Evolutionary conservation across 2,888 invertebrate species (phyloP).

Genomic region (Orthonevra nobilis): DNA sequence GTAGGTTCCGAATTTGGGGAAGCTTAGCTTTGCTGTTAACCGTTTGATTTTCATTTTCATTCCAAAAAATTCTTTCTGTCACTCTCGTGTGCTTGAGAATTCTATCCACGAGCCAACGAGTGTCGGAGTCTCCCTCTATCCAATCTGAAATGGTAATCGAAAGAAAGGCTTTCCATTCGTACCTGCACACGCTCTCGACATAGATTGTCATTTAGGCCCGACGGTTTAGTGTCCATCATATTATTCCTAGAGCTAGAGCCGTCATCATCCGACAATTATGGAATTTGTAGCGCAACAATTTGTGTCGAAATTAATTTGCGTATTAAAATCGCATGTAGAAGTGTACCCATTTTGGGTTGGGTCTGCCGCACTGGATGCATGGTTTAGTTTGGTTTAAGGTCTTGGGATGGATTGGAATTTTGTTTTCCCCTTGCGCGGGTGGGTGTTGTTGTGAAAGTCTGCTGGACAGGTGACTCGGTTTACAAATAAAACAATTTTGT

Average conservation of each 20-base stretch:
- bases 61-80: constrained; percentile 7
- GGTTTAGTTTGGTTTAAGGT: constrained; percentile 24
- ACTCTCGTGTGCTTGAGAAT: constrained; percentile 25
- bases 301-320: constrained; percentile 59
- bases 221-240: constrained; percentile 49
- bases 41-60: constrained; percentile 68
- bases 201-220: constrained; percentile 8
- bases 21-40: constrained; percentile 44
- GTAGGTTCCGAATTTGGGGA: constrained; percentile 41
- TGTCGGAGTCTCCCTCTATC: constrained; percentile 29
- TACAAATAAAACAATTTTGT: constrained; percentile 28
- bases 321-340: constrained; percentile 25
- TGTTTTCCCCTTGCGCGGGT: constrained; percentile 22
- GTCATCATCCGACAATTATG: constrained; percentile 44
- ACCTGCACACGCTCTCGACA: constrained; percentile 19
- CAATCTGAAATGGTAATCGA: constrained; percentile 39
- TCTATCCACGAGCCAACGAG: constrained; percentile 40
- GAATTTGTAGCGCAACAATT: constrained; percentile 58
- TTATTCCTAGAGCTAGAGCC: background rate
- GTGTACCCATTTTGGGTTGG: constrained; percentile 20
- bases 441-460: constrained; percentile 46
- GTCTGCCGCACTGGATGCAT: constrained; percentile 7
- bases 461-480: background rate
- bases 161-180: constrained; percentile 64
- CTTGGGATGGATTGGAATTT: constrained; percentile 52